These are phyloP conservation scores for Enteromius fasciolatus DNA, from an alignment of 2,797 vertebrate genomes.

Conservation along the genomic window DNA sequence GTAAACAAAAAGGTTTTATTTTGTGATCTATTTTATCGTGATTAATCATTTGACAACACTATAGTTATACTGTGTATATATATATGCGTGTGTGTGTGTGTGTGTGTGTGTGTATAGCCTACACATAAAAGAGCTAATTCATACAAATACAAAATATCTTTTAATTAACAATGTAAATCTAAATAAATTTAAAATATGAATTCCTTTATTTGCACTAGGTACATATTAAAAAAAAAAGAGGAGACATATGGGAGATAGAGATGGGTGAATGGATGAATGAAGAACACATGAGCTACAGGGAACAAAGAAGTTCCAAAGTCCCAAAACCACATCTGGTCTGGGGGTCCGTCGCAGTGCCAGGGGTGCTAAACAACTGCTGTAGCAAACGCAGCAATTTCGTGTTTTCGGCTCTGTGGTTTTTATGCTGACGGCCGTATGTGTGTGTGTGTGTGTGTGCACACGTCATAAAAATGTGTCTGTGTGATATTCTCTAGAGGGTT, in stretches of 20 bases:
- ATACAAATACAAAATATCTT: not conserved
- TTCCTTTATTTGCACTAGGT: not conserved
- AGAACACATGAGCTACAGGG: conserved; percentile 26
- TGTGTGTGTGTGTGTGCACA: conserved; percentile 32
- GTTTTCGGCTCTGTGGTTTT: conserved; percentile 55
- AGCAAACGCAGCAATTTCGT: conserved; percentile 52
- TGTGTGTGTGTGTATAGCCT: too few species aligned
- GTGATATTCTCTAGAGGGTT: conserved; percentile 54
- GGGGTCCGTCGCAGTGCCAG: conserved; percentile 35
- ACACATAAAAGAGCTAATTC: not conserved
- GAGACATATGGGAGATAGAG: conserved; percentile 7
- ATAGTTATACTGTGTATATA: too few species aligned
- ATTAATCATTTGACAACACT: too few species aligned
- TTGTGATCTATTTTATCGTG: too few species aligned
- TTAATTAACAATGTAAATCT: not conserved
- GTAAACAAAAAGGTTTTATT: too few species aligned
- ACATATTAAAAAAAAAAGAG: conserved; percentile 8
- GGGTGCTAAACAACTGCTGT: conserved; percentile 42
- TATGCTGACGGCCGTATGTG: conserved; percentile 52
- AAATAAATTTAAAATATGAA: not conserved
- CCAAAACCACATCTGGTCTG: conserved; percentile 58
- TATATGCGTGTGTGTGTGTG: too few species aligned
- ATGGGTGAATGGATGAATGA: conserved; percentile 34
- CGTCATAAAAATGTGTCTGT: conserved; percentile 54
- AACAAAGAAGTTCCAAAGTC: conserved; percentile 40